These are phyloP conservation scores for Megalops atlanticus DNA, from an alignment of 2,113 vertebrate genomes.

Conservation along the genomic window DNA sequence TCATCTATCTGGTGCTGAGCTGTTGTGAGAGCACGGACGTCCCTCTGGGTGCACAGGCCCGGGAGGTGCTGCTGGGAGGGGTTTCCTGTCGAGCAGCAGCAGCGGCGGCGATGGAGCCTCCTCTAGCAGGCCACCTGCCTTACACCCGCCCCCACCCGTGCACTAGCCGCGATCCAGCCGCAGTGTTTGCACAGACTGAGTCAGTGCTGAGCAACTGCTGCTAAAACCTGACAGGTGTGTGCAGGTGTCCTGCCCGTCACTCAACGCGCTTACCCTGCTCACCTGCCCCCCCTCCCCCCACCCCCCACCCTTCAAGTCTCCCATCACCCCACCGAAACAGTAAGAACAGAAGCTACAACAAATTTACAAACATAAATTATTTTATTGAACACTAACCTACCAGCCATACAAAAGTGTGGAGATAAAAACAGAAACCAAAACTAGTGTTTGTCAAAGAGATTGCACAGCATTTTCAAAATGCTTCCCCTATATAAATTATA, in stretches of 20 bases:
- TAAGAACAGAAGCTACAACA: slow-evolving; percentile 15
- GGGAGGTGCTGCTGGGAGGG: slow-evolving; percentile 33
- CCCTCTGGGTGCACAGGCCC: slow-evolving; percentile 43
- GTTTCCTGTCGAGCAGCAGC: neutral
- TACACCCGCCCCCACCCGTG: neutral
- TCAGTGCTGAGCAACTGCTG: slow-evolving; percentile 25
- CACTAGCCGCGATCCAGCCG: neutral
- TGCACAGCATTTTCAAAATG: slow-evolving; percentile 34
- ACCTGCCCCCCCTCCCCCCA: slow-evolving; percentile 2
- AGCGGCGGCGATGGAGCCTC: neutral
- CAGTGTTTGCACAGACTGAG: slow-evolving; percentile 23
- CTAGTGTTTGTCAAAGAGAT: slow-evolving; percentile 28
- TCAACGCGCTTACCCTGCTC: slow-evolving; percentile 54
- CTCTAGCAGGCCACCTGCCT: slow-evolving; percentile 2
- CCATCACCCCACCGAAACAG: slow-evolving; percentile 12
- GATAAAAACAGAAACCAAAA: slow-evolving; percentile 35
- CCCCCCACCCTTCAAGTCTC: slow-evolving; percentile 25
- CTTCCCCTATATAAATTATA: slow-evolving; percentile 30
- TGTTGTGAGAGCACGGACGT: slow-evolving; percentile 16
- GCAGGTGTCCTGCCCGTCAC: slow-evolving; percentile 67
- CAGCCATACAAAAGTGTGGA: slow-evolving; percentile 34
- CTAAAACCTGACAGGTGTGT: slow-evolving; percentile 65
- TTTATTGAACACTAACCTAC: slow-evolving; percentile 32
- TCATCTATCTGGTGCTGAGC: slow-evolving; percentile 14
- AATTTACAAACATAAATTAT: slow-evolving; percentile 61